Conservation (phyloP, 2,888 invertebrate genomes). For the Brenthis ino region DNA sequence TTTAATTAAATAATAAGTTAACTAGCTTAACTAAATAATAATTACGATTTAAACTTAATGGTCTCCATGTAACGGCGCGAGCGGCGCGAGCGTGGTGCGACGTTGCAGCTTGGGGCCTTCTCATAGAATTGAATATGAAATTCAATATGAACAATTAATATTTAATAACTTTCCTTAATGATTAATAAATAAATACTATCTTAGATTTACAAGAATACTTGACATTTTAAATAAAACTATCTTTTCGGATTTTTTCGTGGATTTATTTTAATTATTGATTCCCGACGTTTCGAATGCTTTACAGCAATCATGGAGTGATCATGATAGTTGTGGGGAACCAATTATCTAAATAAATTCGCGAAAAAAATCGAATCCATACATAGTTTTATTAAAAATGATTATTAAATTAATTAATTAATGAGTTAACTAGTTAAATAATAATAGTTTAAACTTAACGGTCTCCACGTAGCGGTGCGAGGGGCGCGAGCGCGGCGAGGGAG, state of each 20-base stretch:
- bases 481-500: slow-evolving; percentile 65
- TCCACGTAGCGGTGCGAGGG: slow-evolving; percentile 51
- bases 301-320: not conserved
- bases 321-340: not conserved
- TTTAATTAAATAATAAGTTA: no score
- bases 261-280: no score
- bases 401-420: not conserved
- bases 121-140: no score
- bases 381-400: not conserved
- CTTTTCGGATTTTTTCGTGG: no score
- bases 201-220: no score
- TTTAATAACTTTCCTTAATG: no score
- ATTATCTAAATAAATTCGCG: not conserved
- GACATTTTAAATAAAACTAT: no score
- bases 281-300: no score
- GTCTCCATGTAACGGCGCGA: slow-evolving; percentile 1
- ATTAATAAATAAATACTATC: not conserved
- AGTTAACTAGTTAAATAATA: no score
- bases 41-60: no score
- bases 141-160: not conserved
- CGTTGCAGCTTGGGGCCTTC: no score
- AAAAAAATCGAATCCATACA: not conserved
- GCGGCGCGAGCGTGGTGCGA: slow-evolving; percentile 42
- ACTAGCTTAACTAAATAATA: no score
- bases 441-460: slow-evolving; percentile 50